Evolutionary conservation across 2,113 vertebrate genomes (phyloP).

Genomic region (Nerophis ophidion): DNA sequence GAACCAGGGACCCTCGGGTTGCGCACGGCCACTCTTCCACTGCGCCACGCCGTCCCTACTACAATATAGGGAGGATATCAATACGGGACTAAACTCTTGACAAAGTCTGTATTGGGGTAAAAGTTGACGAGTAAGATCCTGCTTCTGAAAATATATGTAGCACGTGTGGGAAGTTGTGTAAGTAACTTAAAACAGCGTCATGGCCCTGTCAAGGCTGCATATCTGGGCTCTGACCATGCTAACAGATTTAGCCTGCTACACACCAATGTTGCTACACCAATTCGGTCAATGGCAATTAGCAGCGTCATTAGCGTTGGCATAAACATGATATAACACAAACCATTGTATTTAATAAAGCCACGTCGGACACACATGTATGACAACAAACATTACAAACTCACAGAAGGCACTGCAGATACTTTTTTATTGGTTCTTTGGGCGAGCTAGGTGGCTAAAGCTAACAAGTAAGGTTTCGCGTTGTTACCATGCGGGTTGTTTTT

Average conservation of each 20-base stretch:
- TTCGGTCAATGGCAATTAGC: slow-evolving; percentile 31
- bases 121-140: too few species aligned
- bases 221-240: slow-evolving; percentile 22
- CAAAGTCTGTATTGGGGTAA: too few species aligned
- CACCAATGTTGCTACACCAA: not conserved
- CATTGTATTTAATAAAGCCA: rapidly evolving
- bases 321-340: not conserved
- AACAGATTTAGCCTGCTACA: slow-evolving; percentile 27
- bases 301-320: slow-evolving; percentile 53
- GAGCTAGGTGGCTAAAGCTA: slow-evolving; percentile 38
- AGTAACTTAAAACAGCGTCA: not conserved
- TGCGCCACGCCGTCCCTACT: too few species aligned
- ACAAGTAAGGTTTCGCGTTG: slow-evolving; percentile 14
- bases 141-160: not conserved
- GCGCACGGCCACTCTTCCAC: too few species aligned
- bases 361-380: too few species aligned
- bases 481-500: slow-evolving; percentile 13
- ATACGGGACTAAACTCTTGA: too few species aligned
- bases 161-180: not conserved
- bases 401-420: slow-evolving; percentile 21
- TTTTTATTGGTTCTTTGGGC: slow-evolving; percentile 22
- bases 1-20: too few species aligned
- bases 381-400: too few species aligned
- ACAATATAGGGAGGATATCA: too few species aligned
- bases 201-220: not conserved